Base-by-base conservation (phyloP, 2,113 vertebrate genomes). In the Neotragus pygmaeus region DNA sequence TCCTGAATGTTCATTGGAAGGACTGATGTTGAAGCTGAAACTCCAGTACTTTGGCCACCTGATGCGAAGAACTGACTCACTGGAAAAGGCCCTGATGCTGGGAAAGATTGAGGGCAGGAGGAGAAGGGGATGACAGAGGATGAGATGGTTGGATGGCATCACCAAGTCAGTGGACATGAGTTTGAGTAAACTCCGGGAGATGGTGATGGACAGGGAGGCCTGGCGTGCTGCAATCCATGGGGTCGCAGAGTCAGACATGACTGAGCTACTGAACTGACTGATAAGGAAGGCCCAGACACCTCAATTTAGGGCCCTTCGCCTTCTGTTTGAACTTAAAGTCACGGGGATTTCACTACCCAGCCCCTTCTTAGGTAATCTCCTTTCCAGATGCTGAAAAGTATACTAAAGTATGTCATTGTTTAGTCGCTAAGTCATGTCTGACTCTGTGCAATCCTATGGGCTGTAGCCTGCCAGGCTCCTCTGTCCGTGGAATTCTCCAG, bases 211-310 rank as follows among this genome's bases (percentile, higher is more conserved):
- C n/a, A 73, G n/a, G 21, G 36, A 73, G 21, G 19, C 66, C 66
- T 73, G 36, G 36, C 3, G 0, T 73, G n/a, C 66, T 70, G n/a
- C 5, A 23, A 19, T 70, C 2, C 19, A 25, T 39, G 66, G 36
- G 2, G 19, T 73, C 0, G 10, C 36, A 39, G 66, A 73, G 19
- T 73, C 2, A 0, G 36, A 39, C 36, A 73, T 0, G 1, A 39
- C 66, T 70, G 33, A 66, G 33, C 9, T 1, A 66, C n/a, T 70
- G 66, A 39, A 25, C 21, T 73, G 66, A 73, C 66, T 73, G 21
- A 86, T 17, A 14, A 23, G 11, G 43, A 28, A 80, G 14, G 2
- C 16, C 28, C 33, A 45, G 36, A 14, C 0, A 39, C n/a, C 66
- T 96, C 14, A 30, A 4, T 91, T 82, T 92, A 62, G 39, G 92